Base-by-base conservation (phyloP, 2,888 invertebrate species). In the Poecilus cupreus region DNA sequence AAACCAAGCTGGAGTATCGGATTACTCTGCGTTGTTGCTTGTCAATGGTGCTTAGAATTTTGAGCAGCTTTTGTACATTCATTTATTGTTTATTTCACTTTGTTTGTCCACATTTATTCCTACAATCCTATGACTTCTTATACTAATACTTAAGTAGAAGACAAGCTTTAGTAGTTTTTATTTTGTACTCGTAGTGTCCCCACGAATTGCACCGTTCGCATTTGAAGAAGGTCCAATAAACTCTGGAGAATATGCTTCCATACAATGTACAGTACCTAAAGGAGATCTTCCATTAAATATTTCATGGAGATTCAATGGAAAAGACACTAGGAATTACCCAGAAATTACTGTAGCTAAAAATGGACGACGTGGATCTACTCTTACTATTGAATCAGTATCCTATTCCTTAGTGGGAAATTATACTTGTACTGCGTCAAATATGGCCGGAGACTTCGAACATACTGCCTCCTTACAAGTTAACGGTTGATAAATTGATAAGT, bases 341-440 rank as follows among this genome's bases (percentile, higher is more conserved):
- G 88, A 87, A 83, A 84, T 88, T 16, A 84, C 87, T 0, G 84
- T 85, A 3, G 84, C 87, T 4, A 84, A 85, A 80, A 85, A 88
- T 60, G 88, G 89, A 39, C 87, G 86, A 84, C 84, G 89, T 92
- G 90, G 90, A 83, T 90, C 93, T 83, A 88, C 93, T 80, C 89
- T 95, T 80, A 92, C 92, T 83, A 93, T 94, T 83, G 93, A 93
- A 85, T 91, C 92, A 4, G 93, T 94, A 51, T 91, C 92, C 80
- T 92, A 93, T 49, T 91, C 90, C 83, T 94, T 95, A 88, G 92
- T 94, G 85, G 96, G 95, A 85, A 93, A 92, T 85, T 96, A 95
- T 88, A 93, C 93, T 82, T 96, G 96, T 89, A 91, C 92, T 86
- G 95, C 94, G 77, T 91, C 82, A 22, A 89, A 89, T 82, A 83